Base-by-base conservation (phyloP, 2,888 invertebrate species). In the Ophion costatus region DNA sequence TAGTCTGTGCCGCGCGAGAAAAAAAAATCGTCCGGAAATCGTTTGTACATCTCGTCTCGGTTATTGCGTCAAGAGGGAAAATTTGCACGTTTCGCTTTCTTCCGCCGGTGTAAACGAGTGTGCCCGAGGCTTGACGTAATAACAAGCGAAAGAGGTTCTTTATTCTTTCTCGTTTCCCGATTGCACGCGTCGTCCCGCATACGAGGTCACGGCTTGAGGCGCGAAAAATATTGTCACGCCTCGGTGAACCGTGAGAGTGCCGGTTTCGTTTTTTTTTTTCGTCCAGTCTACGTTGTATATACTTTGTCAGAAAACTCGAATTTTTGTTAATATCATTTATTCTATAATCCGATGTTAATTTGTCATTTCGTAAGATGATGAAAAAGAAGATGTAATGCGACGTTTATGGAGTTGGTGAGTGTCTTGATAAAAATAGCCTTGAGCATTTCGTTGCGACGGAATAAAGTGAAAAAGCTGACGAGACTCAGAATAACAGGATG, bases 21-120 rank as follows among this genome's bases (percentile, higher is more conserved):
- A 84, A 69, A 61, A 84, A 86, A 5, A 17, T 3, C 51, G 80
- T 69, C 86, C 76, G 80, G 84, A 83, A 75, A 75, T 71, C 73
- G 82, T 74, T 73, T 42, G 81, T 63, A 63, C 71, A 79, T 80
- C 74, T 86, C 51, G 66, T 80, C 75, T 83, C 79, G 77, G 73
- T 77, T 73, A 86, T 90, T 89, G 89, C 88, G 81, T 80, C 80
- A 89, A 78, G 81, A 79, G 78, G 82, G 85, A 85, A 87, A 89
- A 87, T 88, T 80, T 59, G 20, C 78, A 84, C 88, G 88, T 90
- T 89, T 91, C 88, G 88, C 90, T 91, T 91, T 90, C 91, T 88
- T 90, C 86, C 85, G 82, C 85, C 86, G 85, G 82, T 84, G 84
- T 81, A 33, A 88, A 77, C n/a, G 24, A n/a, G 45, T 57, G 51